Base-by-base conservation (phyloP, 2,797 vertebrate species). In the Anisognathus igniventris region DNA sequence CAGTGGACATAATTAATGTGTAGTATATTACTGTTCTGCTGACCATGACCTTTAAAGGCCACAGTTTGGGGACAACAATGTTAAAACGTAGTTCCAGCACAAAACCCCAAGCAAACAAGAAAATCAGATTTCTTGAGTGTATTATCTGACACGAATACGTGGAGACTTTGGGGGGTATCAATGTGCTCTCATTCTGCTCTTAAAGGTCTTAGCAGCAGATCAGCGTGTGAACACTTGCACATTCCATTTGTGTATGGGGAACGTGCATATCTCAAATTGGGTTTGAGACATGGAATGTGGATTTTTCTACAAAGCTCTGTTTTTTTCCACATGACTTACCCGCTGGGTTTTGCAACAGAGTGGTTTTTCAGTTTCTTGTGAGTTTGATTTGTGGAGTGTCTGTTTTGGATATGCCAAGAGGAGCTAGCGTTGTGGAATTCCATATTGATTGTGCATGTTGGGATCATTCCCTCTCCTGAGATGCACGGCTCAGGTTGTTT, bases 341-440 rank as follows among this genome's bases (percentile, higher is more conserved):
- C 2, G 0, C 2, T 86, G 70, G 30, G 17, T 51, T 88, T 94
- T 93, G 62, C 85, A 87, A 17, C 10, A 48, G 56, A 76, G 28
- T 0, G 2, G 15, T 71, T 87, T 83, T 78, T 66, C 64, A n/a
- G 33, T 86, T 93, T 75, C 74, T 60, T 37, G 57, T 44, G 25
- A 73, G 57, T 51, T 72, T 90, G 86, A 86, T 93, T 90, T 94
- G 33, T 87, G 80, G n/a, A 23, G 47, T 76, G 93, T 68, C 51
- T 67, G 27, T 54, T 72, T 86, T 93, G 87, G 53, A 51, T 70
- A 35, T 37, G 42, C 72, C 8, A 45, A 88, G 66, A 86, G 44
- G 24, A 86, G 37, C 64, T 58, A 88, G 19, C 33, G 5, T 61
- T 12, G 3, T 64, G 33, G 71, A 53, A 88, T 78, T 95, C 57